Base-by-base conservation (phyloP, 2,888 invertebrate genomes). In the Ochropleura plecta region DNA sequence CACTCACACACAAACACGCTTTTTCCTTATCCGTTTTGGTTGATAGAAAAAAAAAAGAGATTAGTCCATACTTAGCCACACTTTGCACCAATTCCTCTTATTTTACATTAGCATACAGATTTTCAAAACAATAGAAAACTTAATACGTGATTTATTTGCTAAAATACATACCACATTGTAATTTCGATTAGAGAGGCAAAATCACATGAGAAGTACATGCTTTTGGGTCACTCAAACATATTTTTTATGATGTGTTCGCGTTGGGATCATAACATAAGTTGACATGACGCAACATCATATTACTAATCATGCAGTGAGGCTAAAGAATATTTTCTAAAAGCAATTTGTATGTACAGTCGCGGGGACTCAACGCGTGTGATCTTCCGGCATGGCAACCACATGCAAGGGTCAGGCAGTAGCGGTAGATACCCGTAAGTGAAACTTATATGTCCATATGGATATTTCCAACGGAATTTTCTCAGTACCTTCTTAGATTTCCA, bases 351-450 rank as follows among this genome's bases (percentile, higher is more conserved):
- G 92, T 93, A 91, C 97, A 98, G 98, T 96, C 97, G 98, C 90
- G 97, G 97, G 91, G 98, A 98, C 93, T 97, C 97, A 81, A 98
- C 98, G 95, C 97, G 98, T 90, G 98, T 98, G 90, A 97, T 98
- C 94, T 98, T 97, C 97, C 97, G 97, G 93, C 97, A 97, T 90
- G 97, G 97, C 90, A 98, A 98, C 96, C 98, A 98, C 95, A 97
- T 98, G 97, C 96, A 97, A 88, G 96, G 97, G 85, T 95, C 97
- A 86, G 95, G 96, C 90, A 97, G 97, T 93, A 96, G 97, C 90
- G 97, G 97, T 91, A 97, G 98, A 97, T 97, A 97, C 94, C 97
- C 97, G 98, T 98, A 97, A 98, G 97, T 97, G 90, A 66, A 60
- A 53, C 62, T 70, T 72, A 65, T 78, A 69, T 70, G 57, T 66